phyloP scores from a whole-genome alignment of 2,113 vertebrate genomes.

The Ciconia boyciana region DNA sequence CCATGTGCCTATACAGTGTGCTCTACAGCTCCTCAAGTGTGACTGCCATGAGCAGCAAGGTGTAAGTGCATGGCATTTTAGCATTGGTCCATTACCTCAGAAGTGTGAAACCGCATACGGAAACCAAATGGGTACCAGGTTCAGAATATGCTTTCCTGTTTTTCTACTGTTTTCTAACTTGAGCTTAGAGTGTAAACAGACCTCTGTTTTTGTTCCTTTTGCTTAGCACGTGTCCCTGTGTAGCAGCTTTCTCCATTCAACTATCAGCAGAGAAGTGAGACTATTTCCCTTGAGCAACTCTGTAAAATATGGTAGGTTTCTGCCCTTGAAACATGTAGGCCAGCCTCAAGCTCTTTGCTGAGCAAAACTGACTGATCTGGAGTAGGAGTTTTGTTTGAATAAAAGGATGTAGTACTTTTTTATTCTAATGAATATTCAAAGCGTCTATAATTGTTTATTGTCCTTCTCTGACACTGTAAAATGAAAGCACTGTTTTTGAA shows the following conservation, averaged over 20 bases:
- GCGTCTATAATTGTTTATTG: background rate
- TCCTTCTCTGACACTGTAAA: background rate
- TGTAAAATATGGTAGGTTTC: background rate
- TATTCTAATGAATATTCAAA: background rate
- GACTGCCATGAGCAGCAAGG: background rate
- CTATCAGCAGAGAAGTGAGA: background rate
- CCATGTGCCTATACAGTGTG: rapidly evolving
- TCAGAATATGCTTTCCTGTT: constrained; percentile 43
- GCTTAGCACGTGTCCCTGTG: background rate
- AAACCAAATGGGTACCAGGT: constrained; percentile 2
- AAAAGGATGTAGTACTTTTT: background rate
- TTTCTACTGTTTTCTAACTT: background rate
- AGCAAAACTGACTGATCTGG: background rate
- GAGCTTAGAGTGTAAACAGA: constrained; percentile 4
- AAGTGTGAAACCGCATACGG: background rate
- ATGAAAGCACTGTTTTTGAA: background rate
- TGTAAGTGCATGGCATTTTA: background rate
- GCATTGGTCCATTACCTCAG: background rate
- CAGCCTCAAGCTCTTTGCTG: background rate
- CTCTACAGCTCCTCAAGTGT: background rate
- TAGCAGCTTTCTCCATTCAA: background rate
- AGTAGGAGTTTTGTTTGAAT: background rate
- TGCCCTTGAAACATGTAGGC: background rate
- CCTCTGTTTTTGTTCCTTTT: constrained; percentile 31
- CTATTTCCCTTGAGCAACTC: background rate